These are phyloP conservation scores for Melanaphis sacchari DNA, from an alignment of 1,140 invertebrate species.

Conservation along the genomic window DNA sequence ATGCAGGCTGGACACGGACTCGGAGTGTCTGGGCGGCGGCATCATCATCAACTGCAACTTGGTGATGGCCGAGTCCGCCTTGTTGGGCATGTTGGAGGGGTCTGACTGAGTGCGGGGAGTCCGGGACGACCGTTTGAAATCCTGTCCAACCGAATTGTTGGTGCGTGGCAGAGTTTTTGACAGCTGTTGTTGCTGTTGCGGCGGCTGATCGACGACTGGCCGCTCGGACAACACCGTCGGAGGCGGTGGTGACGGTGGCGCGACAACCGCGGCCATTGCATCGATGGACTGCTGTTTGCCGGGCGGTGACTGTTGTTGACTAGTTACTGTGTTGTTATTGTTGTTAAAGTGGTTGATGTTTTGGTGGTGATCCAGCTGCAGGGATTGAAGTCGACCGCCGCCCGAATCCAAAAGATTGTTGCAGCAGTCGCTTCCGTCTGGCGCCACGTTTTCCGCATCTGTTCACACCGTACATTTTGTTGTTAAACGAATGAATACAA, in stretches of 20 bases:
- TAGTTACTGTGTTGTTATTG: conserved; percentile 13
- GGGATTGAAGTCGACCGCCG: conserved; percentile 12
- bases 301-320: not conserved
- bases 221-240: conserved; percentile 4
- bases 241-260: not conserved
- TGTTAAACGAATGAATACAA: not conserved
- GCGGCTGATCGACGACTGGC: conserved; percentile 14
- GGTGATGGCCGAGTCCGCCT: conserved; percentile 14
- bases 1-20: conserved; percentile 46
- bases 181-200: conserved; percentile 47
- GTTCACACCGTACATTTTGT: not conserved
- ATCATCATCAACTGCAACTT: conserved; percentile 30
- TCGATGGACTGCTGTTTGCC: not conserved
- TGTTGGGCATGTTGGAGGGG: conserved; percentile 59
- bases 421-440: conserved; percentile 3
- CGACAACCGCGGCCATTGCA: not conserved
- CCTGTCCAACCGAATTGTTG: conserved; percentile 7
- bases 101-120: conserved; percentile 62
- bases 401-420: not conserved
- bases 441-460: conserved; percentile 52
- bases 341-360: not conserved
- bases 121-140: conserved; percentile 58
- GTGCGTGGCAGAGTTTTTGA: conserved; percentile 60
- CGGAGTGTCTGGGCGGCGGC: not conserved
- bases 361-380: not conserved